A percentile compares a stretch with the other conserved stretches of the same genome.
These are phyloP conservation scores for Fregata magnificens DNA, from an alignment of 2,113 vertebrate genomes.

Conservation along the genomic window DNA sequence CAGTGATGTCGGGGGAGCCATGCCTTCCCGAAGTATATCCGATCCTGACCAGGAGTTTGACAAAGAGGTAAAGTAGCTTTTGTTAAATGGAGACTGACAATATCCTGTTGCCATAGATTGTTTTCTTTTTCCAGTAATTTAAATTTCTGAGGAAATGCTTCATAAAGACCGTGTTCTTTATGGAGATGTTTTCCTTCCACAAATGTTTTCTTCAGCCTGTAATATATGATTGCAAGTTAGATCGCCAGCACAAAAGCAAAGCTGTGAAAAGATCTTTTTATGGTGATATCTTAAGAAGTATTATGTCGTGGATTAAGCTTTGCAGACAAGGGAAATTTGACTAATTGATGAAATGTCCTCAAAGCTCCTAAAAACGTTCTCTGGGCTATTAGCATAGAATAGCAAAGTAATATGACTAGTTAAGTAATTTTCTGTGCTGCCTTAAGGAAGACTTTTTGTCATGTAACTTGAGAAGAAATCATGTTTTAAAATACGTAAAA, in stretches of 20 bases:
- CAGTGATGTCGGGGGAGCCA: constrained; percentile 79
- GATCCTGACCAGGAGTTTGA: constrained; percentile 91
- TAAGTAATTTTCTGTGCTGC: constrained; percentile 20
- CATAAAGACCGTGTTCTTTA: neutral
- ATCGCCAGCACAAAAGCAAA: neutral
- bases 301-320: constrained; percentile 13
- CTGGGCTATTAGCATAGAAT: constrained; percentile 37
- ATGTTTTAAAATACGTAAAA: neutral
- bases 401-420: neutral
- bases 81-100: fast-evolving
- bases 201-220: neutral
- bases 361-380: constrained; percentile 45
- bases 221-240: neutral
- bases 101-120: neutral
- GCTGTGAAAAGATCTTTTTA: neutral
- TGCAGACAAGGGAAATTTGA: constrained; percentile 20
- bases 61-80: constrained; percentile 82
- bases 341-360: constrained; percentile 54
- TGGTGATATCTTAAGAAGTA: neutral
- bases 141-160: neutral
- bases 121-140: neutral
- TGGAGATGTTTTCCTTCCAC: neutral
- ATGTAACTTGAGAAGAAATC: neutral
- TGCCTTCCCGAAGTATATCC: constrained; percentile 82
- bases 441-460: constrained; percentile 27